These are phyloP conservation scores for Phylloscopus trochilus DNA, from an alignment of 2,113 vertebrate species.

Conservation along the genomic window DNA sequence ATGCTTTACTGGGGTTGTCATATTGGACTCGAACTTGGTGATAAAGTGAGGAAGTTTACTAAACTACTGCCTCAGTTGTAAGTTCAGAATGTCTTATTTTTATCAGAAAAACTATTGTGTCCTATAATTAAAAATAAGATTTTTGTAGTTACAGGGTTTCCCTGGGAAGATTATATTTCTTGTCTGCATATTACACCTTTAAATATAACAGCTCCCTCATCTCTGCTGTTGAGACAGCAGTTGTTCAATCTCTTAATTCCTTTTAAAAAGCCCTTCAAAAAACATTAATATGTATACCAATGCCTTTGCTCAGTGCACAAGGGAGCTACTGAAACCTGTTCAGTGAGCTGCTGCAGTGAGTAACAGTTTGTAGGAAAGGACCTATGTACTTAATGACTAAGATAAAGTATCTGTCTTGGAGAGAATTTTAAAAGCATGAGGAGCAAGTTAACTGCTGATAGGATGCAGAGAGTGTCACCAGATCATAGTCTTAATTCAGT, in stretches of 20 bases:
- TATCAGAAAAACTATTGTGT: not conserved
- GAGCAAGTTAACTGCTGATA: not conserved
- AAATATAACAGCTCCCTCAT: not conserved
- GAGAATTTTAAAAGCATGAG: not conserved
- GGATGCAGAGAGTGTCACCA: not conserved
- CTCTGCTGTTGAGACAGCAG: not conserved
- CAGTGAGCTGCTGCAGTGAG: not conserved
- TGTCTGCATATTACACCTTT: not conserved
- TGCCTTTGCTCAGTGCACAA: not conserved
- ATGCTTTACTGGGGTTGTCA: not conserved
- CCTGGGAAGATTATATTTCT: not conserved
- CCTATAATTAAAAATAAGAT: not conserved
- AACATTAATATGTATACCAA: not conserved
- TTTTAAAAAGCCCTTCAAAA: not conserved
- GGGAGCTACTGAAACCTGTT: not conserved
- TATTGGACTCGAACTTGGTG: not conserved
- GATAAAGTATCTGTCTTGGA: not conserved
- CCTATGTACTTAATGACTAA: not conserved
- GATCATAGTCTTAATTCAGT: not conserved
- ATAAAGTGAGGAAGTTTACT: not conserved
- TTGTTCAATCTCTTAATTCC: not conserved
- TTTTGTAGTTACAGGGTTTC: not conserved
- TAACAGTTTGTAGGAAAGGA: not conserved
- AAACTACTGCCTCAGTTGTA: not conserved
- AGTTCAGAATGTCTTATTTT: not conserved